Base-by-base conservation (phyloP, 2,888 invertebrate species). In the Hypomecis atomaria region DNA sequence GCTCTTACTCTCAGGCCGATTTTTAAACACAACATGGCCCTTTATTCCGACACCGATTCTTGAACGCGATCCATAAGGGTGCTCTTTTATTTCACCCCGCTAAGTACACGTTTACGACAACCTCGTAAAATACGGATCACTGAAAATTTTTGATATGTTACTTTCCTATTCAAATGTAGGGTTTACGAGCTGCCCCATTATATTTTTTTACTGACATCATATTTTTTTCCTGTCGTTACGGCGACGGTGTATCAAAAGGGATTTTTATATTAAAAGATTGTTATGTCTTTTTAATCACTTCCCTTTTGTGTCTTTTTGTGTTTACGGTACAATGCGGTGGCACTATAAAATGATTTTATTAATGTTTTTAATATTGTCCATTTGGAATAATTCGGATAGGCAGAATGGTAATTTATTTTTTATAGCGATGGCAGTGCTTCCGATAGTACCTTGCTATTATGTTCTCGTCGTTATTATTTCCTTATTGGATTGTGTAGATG, bases 81-180 rank as follows among this genome's bases (percentile, higher is more conserved):
- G 82, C 54, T 62, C 59, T 55, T 69, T 67, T 71, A 85, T 87
- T 87, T 86, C 88, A 85, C 83, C 77, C 82, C 81, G 85, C 86
- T 90, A 90, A 92, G 90, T 89, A 91, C 87, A 87, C 87, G 86
- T 92, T 92, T 92, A 92, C 90, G 92, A 91, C 87, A 77, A 81
- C 82, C 88, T 90, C 92, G 90, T 92, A 92, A 92, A 92, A 87
- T 85, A 91, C 90, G 92, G 92, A 91, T 92, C 91, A 90, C 85
- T 91, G 92, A 90, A 89, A 90, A 90, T 92, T 92, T 92, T 92
- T 92, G 92, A 92, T 92, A 92, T 91, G 92, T 92, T 87, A 92
- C 91, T 88, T 87, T 90, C 85, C 90, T 91, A 92, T 92, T 92
- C 92, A 92, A 92, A 92, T 90, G 87, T 75, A 73, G 80, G 78